A percentile compares a stretch with the other conserved stretches of the same genome.
These are phyloP conservation scores for Drosophila ercepeae DNA, from an alignment of 1,140 invertebrate genomes.

Conservation along the genomic window DNA sequence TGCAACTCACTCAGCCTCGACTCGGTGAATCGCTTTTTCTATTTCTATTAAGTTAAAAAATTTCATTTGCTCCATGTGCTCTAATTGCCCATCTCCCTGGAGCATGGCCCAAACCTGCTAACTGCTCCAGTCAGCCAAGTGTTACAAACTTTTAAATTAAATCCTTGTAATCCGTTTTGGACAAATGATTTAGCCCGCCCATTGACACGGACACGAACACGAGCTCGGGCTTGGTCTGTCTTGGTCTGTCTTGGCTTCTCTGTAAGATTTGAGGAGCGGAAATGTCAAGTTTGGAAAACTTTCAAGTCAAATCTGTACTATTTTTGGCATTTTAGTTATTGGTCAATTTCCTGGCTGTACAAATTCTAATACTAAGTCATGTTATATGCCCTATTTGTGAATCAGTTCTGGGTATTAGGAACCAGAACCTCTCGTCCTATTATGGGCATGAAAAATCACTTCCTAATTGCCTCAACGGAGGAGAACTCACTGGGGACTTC, in stretches of 20 bases:
- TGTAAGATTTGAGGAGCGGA: conserved; percentile 5
- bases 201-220: conserved; percentile 5
- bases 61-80: conserved; percentile 68
- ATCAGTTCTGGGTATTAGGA: too few relatives aligned
- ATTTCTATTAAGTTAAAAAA: conserved; percentile 74
- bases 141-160: conserved; percentile 70
- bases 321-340: conserved; percentile 55
- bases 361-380: too few relatives aligned
- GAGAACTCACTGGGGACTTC: background rate
- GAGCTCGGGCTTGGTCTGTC: background rate
- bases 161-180: conserved; percentile 59
- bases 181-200: conserved; percentile 36
- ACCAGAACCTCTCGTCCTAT: conserved; percentile 1
- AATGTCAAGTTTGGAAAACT: conserved; percentile 52
- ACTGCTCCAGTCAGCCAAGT: conserved; percentile 24
- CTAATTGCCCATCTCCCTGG: conserved; percentile 28
- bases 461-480: background rate
- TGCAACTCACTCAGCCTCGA: conserved; percentile 28
- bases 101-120: background rate
- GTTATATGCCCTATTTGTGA: too few relatives aligned
- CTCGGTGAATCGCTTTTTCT: conserved; percentile 46
- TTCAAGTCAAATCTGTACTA: conserved; percentile 67
- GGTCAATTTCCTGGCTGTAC: too few relatives aligned
- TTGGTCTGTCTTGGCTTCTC: conserved; percentile 15
- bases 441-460: background rate